Evolutionary conservation across 2,797 vertebrate species (phyloP), one percentile per base, ranked within the genome.

Genomic region (Phrynocephalus forsythii): DNA sequence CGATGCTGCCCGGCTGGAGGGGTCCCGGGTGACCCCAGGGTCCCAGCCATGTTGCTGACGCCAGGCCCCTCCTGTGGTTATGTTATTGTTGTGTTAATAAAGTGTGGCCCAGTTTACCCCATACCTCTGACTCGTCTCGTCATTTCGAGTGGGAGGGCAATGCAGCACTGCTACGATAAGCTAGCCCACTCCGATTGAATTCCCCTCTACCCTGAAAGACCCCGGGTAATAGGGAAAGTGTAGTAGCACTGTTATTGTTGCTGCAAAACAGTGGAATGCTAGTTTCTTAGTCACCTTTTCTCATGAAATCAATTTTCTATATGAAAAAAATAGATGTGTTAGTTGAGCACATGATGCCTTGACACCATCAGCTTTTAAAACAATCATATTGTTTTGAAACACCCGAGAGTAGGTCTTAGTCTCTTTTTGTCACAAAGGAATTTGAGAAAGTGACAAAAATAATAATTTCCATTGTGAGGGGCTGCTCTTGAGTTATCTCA

Each of bases 381-480:
- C 28, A 67, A 82, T 76, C 24, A 50, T 33, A 76, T 26, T 26
- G n/a, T n/a, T 73, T 84, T 66, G 72, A 88, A 38, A 78, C 26
- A 79, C 33, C 9, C 33, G 44, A 72, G 7, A 88, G 79, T 10
- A 26, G 52, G 33, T 80, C 79, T 33, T 56, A 80, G 68, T 4
- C 38, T 33, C 2, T 71, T 79, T 63, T 71, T 6, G 20, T 73
- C 80, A 56, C 24, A 38, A 16, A 66, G 22, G 1, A 66, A 63
- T 50, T 63, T 84, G 69, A 88, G 44, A 81, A 6, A 48, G 52
- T 72, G 52, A 28, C 44, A 26, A 69, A 86, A 69, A 72, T 44
- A 73, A 50, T 5, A 80, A 84, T 66, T 66, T 28, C 28, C 63
- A 28, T 52, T 79, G 22, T 52, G 33, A 72, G 60, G 1, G 2